Evolutionary conservation across 2,797 vertebrate species (phyloP).

Genomic region (Psittacula echo): DNA sequence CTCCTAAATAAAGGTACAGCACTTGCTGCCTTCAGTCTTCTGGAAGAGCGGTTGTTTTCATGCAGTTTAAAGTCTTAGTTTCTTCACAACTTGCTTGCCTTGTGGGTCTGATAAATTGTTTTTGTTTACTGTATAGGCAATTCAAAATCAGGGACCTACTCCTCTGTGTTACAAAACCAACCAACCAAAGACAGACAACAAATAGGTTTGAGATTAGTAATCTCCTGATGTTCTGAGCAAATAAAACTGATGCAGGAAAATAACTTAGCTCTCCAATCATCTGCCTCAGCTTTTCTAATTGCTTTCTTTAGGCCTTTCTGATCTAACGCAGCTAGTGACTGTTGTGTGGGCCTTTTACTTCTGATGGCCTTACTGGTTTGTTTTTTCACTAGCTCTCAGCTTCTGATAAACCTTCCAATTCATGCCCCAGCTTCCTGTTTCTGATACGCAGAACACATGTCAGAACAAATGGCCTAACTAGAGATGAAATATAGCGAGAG

Average conservation of each 20-base stretch:
- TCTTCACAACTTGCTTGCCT: background rate
- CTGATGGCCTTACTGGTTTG: background rate
- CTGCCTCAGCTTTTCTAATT: background rate
- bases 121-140: background rate
- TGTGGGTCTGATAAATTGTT: background rate
- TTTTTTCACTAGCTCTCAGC: background rate
- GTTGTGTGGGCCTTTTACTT: background rate
- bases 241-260: background rate
- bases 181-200: background rate
- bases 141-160: background rate
- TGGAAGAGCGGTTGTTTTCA: background rate
- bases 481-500: background rate
- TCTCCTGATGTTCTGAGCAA: background rate
- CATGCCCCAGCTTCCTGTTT: constrained; percentile 17
- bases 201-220: background rate
- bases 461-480: background rate
- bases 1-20: background rate
- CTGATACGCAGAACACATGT: constrained; percentile 6
- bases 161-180: background rate
- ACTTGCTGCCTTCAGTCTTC: background rate
- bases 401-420: constrained; percentile 14
- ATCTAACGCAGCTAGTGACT: background rate
- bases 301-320: background rate
- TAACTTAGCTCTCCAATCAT: background rate
- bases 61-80: background rate